Conservation (phyloP, 2,113 vertebrate genomes). For the Gallinago undulata region DNA sequence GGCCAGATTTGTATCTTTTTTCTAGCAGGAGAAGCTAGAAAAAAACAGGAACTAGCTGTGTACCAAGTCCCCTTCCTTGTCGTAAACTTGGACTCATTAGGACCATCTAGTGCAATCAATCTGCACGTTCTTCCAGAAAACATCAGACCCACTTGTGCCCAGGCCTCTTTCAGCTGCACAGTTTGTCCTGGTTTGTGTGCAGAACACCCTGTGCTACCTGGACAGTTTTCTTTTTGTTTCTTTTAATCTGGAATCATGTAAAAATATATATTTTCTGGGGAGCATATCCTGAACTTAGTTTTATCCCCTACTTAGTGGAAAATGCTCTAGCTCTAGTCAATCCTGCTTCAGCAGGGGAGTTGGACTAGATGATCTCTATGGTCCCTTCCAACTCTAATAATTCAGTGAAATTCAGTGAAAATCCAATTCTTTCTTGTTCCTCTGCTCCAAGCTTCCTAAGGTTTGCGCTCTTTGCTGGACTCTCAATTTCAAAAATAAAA, state of each 20-base stretch:
- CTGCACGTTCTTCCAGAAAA: neutral
- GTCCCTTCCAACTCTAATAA: no score
- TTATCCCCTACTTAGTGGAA: neutral
- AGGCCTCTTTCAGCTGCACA: neutral
- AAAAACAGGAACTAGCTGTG: neutral
- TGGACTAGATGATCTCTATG: no score
- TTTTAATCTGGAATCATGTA: neutral
- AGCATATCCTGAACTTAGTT: neutral
- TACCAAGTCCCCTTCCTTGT: neutral
- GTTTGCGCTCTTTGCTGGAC: neutral
- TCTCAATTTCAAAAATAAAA: neutral
- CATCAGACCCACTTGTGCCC: neutral
- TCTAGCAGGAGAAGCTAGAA: neutral
- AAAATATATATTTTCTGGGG: neutral
- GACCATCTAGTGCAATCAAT: rapidly evolving
- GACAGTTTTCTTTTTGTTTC: neutral
- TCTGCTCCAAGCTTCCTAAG: neutral
- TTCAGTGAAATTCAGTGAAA: neutral
- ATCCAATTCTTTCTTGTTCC: neutral
- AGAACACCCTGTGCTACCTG: neutral
- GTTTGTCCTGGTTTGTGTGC: rapidly evolving
- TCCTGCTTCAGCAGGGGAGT: no score
- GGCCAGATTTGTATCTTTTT: no score
- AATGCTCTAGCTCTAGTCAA: no score
- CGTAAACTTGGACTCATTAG: neutral